Conservation (phyloP, 2,113 vertebrate species). For the Phalacrocorax aristotelis region DNA sequence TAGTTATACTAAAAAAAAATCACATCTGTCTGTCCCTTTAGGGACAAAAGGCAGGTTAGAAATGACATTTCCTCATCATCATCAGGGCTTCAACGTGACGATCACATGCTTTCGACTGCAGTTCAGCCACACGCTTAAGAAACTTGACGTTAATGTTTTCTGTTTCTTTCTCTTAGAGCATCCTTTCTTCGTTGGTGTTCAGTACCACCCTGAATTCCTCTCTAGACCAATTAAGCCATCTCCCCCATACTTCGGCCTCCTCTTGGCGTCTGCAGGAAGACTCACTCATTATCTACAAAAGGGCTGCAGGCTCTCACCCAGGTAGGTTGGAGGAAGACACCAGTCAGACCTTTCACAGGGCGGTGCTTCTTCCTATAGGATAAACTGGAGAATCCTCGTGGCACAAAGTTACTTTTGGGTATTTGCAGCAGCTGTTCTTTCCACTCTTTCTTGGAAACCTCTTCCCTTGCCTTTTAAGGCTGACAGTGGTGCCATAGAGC, state of each 20-base stretch:
- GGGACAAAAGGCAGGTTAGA: neutral
- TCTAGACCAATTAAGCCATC: slow-evolving; percentile 96
- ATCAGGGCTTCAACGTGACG: fast-evolving
- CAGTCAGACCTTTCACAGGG: neutral
- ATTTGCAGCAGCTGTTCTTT: neutral
- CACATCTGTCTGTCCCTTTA: neutral
- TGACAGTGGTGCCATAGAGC: neutral
- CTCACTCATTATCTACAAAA: slow-evolving; percentile 88
- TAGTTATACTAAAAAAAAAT: neutral
- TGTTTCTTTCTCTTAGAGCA: slow-evolving; percentile 79
- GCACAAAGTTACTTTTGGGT: neutral
- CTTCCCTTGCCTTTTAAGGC: neutral
- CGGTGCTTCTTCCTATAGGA: neutral
- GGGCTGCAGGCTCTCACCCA: slow-evolving; percentile 89
- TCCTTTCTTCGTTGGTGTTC: slow-evolving; percentile 92
- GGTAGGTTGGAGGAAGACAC: slow-evolving; percentile 68
- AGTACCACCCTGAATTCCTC: slow-evolving; percentile 95
- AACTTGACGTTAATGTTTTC: neutral
- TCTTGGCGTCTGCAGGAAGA: slow-evolving; percentile 88
- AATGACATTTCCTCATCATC: neutral
- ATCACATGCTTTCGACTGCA: neutral
- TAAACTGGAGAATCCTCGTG: neutral
- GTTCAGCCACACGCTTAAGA: neutral
- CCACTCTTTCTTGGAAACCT: neutral
- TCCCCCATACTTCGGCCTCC: slow-evolving; percentile 90